Evolutionary conservation across 2,888 invertebrate genomes (phyloP).

Genomic region (Cantharis lateralis): DNA sequence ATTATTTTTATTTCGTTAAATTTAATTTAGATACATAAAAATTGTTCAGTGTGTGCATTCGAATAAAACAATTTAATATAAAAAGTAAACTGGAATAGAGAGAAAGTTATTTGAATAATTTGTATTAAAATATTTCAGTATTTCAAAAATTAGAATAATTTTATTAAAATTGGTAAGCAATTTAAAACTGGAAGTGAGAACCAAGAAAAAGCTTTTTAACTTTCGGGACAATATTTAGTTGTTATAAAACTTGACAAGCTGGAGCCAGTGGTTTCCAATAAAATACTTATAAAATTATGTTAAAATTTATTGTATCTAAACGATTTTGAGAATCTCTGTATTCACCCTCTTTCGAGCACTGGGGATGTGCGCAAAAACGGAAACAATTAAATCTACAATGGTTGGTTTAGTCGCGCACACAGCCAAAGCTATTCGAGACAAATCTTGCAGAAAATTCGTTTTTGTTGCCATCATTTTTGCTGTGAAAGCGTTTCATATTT

Average conservation of each 20-base stretch:
- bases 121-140: background rate
- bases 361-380: conserved; percentile 56
- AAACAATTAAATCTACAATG: conserved; percentile 60
- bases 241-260: conserved; percentile 21
- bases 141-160: conserved; percentile 10
- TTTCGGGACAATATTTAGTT: conserved; percentile 14
- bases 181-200: conserved; percentile 23
- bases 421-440: conserved; percentile 53
- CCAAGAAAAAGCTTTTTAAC: conserved; percentile 6
- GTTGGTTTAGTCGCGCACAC: conserved; percentile 56
- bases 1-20: too few species aligned
- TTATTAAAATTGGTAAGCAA: conserved; percentile 22
- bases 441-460: conserved; percentile 58
- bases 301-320: conserved; percentile 15
- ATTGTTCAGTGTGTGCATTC: too few species aligned
- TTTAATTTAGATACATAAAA: too few species aligned
- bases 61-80: background rate
- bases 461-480: conserved; percentile 53
- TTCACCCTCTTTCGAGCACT: conserved; percentile 48
- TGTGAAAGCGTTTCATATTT: conserved; percentile 55
- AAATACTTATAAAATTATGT: conserved; percentile 7
- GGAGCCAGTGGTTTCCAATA: conserved; percentile 21
- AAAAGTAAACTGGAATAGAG: background rate
- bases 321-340: conserved; percentile 45
- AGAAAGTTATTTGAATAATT: background rate